Evolutionary conservation across 1,140 invertebrate genomes (phyloP).

Genomic region (Chymomyza costata): DNA sequence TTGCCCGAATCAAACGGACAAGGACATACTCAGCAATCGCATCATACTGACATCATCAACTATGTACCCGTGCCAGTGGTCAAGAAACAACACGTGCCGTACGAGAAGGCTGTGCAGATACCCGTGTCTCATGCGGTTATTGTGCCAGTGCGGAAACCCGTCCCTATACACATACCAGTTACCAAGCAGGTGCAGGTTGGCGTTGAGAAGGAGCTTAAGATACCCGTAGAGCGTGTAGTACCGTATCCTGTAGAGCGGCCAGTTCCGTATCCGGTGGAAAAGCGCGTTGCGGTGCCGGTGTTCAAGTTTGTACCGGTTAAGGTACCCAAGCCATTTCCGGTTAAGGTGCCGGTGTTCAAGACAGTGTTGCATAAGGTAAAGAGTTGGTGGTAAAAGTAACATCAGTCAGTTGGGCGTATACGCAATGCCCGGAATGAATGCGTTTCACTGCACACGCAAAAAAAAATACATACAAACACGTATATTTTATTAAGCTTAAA

Average conservation of each 20-base stretch:
- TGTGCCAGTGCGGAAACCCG: conserved; percentile 82
- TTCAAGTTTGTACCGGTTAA: conserved; percentile 84
- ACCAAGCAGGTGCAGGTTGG: conserved; percentile 83
- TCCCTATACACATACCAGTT: conserved; percentile 84
- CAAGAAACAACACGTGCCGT: conserved; percentile 82
- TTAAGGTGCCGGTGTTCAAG: conserved; percentile 85
- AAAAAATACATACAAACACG: conserved; percentile 21
- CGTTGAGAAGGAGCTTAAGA: conserved; percentile 82
- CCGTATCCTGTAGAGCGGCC: conserved; percentile 85
- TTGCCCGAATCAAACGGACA: conserved; percentile 4
- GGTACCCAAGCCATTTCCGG: conserved; percentile 83
- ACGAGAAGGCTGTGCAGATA: conserved; percentile 81
- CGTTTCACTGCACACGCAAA: neutral
- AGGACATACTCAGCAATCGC: conserved; percentile 41
- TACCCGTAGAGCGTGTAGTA: conserved; percentile 83
- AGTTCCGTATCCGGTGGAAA: conserved; percentile 84
- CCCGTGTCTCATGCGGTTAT: conserved; percentile 83
- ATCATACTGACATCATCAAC: conserved; percentile 83
- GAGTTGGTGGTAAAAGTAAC: conserved; percentile 57
- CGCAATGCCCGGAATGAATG: no score
- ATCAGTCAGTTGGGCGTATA: no score
- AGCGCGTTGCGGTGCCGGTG: conserved; percentile 82
- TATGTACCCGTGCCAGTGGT: conserved; percentile 82
- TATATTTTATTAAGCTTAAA: conserved; percentile 44
- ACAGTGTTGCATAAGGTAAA: conserved; percentile 80